Evolutionary conservation across 1,140 invertebrate genomes (phyloP).

Genomic region (Drosophila ohnishii): DNA sequence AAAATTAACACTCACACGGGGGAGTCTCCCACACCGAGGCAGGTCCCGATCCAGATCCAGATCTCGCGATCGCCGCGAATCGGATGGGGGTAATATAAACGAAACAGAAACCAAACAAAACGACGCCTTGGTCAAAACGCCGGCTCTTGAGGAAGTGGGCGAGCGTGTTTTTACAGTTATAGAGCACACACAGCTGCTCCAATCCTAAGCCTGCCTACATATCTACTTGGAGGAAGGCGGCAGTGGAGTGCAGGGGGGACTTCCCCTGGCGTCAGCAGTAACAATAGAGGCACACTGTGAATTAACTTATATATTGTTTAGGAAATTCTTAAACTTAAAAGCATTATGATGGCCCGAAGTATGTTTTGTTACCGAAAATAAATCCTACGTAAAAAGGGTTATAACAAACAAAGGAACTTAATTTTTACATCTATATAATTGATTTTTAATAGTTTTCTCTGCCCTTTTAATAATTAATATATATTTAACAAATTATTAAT

Average conservation of each 20-base stretch:
- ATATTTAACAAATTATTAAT: no score
- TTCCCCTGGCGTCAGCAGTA: constrained; percentile 25
- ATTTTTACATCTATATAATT: no score
- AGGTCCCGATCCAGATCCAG: constrained; percentile 7
- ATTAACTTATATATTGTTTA: background rate
- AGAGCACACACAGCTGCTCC: constrained; percentile 71
- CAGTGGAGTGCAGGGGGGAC: background rate
- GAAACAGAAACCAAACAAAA: constrained; percentile 47
- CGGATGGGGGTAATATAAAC: constrained; percentile 8
- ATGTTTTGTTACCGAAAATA: no score
- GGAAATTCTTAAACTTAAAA: background rate
- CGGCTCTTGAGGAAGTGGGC: constrained; percentile 70
- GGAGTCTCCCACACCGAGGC: constrained; percentile 24
- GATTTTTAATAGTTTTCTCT: no score
- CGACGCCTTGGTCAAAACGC: constrained; percentile 44
- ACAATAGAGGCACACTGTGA: background rate
- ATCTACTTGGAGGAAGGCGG: constrained; percentile 5
- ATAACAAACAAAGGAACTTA: no score
- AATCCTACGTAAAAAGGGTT: no score
- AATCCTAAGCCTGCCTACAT: constrained; percentile 29
- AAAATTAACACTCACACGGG: constrained; percentile 70
- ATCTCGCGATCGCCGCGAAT: constrained; percentile 7
- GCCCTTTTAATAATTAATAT: no score
- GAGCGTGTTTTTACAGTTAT: constrained; percentile 81
- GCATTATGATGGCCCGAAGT: no score